Base-by-base conservation (phyloP, 2,888 invertebrate genomes). In the Volucella inanis region DNA sequence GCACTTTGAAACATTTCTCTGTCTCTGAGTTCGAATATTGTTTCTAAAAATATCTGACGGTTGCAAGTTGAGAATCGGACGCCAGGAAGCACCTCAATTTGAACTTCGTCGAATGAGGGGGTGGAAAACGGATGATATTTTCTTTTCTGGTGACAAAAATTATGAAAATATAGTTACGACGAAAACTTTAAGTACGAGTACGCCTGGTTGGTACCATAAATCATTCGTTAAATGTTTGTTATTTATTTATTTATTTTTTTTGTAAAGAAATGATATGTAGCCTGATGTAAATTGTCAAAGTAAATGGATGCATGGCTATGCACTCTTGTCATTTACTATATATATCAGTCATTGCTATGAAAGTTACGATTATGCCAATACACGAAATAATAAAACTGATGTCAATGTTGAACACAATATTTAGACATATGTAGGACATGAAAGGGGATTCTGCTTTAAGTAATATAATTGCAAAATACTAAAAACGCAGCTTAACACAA, bases 261-360 rank as follows among this genome's bases (percentile, higher is more conserved):
- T 61, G 61, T 31, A 22, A 22, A 45, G 2, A 4, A 49, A 14
- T 14, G 18, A 2, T 18, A 18, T 14, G 15, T 43, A 12, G 54
- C 39, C 3, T 11, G 52, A 12, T 4, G 12, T 18, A 14, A 31
- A 54, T 45, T 45, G 3, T 18, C 50, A 61, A 39, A 43, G 50
- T 14, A 15, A 38, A 43, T 55, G 12, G 12, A 22, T n/a, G 31
- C 11, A 18, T 62, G 49, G 43, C 39, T 50, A 59, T 76, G 70
- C 64, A 71, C 62, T 57, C 54, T 12, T 82, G 77, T 72, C 62
- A 64, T 78, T n/a, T n/a, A n/a, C n/a, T n/a, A 62, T 78, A 57
- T 22, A 67, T 52, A 47, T 61, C 67, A 74, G 39, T 50, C 59
- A 45, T 54, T 61, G 49, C 65, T 61, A 45, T 41, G 14, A 41